phyloP scores from a whole-genome alignment of 1,140 invertebrate genomes.

The Phenacoccus solenopsis region DNA sequence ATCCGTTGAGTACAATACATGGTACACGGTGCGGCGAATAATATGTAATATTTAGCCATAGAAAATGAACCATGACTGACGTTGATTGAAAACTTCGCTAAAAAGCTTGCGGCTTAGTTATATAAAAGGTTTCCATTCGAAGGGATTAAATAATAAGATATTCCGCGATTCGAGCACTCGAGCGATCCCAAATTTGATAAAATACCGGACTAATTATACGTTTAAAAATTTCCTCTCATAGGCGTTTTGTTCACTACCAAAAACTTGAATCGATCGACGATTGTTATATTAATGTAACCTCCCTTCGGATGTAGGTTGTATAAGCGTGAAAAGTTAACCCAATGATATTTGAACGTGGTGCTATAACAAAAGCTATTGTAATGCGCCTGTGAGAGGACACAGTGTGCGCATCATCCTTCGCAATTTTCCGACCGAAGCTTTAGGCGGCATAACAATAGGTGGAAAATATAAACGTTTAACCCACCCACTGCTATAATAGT shows the following conservation, averaged over 20 bases:
- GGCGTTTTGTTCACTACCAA: not conserved
- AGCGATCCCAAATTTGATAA: not conserved
- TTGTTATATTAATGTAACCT: no score
- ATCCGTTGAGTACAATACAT: conserved; percentile 10
- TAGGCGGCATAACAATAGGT: not conserved
- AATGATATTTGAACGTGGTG: not conserved
- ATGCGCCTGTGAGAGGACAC: not conserved
- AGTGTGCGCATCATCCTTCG: not conserved
- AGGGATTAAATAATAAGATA: not conserved
- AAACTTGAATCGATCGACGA: no score
- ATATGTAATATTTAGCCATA: not conserved
- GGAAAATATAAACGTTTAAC: not conserved
- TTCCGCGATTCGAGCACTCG: not conserved
- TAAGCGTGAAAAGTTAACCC: not conserved
- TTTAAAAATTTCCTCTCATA: not conserved
- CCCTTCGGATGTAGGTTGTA: no score
- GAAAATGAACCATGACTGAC: conserved; percentile 17
- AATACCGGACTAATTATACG: not conserved
- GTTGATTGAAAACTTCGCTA: conserved; percentile 10
- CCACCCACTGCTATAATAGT: not conserved
- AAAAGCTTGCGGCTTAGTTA: not conserved
- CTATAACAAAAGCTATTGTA: not conserved
- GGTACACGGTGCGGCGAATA: not conserved
- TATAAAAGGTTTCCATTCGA: not conserved
- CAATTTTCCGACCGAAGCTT: not conserved